phyloP scores from a whole-genome alignment of 2,797 vertebrate species.

The Cygnus olor region DNA sequence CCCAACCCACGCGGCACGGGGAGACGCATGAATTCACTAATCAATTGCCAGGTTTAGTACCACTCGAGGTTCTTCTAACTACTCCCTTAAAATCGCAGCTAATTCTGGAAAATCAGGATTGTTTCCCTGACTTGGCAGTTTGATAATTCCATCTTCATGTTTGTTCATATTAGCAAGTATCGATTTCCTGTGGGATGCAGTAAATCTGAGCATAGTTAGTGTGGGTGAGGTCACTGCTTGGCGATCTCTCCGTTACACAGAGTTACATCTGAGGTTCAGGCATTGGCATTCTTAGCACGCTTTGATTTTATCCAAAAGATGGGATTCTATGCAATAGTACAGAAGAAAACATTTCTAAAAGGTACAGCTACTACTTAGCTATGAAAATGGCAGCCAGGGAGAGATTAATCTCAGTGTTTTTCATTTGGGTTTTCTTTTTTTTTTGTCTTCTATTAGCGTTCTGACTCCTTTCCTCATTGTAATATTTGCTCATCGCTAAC shows the following conservation, averaged over 20 bases:
- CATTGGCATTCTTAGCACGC: neutral
- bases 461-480: neutral
- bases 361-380: neutral
- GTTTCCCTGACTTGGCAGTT: neutral
- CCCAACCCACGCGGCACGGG: accelerated
- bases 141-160: conserved; percentile 21
- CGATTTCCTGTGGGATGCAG: neutral
- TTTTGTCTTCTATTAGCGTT: neutral
- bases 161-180: conserved; percentile 8
- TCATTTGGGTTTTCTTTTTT: neutral
- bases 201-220: accelerated
- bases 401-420: neutral
- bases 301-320: neutral
- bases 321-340: neutral
- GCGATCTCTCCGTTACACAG: neutral
- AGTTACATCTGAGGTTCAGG: neutral
- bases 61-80: neutral
- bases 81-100: neutral
- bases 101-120: neutral
- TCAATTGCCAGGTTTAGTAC: neutral
- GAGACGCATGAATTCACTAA: neutral
- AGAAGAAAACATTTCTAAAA: neutral
- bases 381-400: neutral
- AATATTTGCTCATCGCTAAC: neutral
- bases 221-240: neutral